phyloP scores from a whole-genome alignment of 1,140 invertebrate species.

The Listronotus bonariensis region DNA sequence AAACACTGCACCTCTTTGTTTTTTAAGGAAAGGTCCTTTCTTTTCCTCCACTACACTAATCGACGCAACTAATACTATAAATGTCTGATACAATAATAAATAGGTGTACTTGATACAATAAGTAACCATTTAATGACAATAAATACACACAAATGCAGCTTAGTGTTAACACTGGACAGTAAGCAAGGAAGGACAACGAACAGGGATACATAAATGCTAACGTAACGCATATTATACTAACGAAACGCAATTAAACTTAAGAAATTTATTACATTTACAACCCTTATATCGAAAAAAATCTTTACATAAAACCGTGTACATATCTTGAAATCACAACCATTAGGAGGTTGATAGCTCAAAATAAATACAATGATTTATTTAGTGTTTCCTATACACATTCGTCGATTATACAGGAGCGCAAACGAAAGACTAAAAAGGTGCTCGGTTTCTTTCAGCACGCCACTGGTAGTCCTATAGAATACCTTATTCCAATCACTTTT shows the following conservation, averaged over 20 bases:
- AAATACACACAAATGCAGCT: slow-evolving; percentile 56
- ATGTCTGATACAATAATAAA: slow-evolving; percentile 54
- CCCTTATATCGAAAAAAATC: slow-evolving; percentile 3
- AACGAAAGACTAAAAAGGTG: too few species aligned
- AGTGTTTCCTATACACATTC: too few species aligned
- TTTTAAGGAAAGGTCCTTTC: slow-evolving; percentile 29
- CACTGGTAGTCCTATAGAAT: too few species aligned
- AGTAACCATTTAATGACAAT: slow-evolving; percentile 56
- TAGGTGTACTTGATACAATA: slow-evolving; percentile 53
- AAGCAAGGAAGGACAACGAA: slow-evolving; percentile 55
- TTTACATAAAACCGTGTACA: background rate
- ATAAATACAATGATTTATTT: background rate
- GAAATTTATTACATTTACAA: slow-evolving; percentile 23
- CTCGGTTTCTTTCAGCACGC: too few species aligned
- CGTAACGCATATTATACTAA: slow-evolving; percentile 45
- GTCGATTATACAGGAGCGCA: too few species aligned
- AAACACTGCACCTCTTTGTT: slow-evolving; percentile 42
- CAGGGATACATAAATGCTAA: slow-evolving; percentile 48
- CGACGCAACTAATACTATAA: slow-evolving; percentile 53
- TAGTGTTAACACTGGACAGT: slow-evolving; percentile 55
- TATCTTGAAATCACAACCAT: background rate
- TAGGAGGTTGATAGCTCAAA: background rate
- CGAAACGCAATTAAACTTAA: slow-evolving; percentile 46
- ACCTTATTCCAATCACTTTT: too few species aligned
- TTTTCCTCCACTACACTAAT: slow-evolving; percentile 47